Conservation (phyloP, 2,888 invertebrate species). For the Himalopsyche tibetana region DNA sequence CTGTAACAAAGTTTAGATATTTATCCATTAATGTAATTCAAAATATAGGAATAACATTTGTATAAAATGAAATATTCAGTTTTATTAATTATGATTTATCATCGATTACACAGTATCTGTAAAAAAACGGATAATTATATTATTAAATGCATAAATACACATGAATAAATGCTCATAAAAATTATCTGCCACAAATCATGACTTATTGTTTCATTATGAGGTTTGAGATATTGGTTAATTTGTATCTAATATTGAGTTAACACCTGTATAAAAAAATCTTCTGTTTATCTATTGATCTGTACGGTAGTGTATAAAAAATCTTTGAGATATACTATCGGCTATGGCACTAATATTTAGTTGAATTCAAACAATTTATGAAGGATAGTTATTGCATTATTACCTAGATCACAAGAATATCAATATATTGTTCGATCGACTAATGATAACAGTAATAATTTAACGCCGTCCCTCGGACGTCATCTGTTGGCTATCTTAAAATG, state of each 20-base stretch:
- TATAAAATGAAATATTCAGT: conserved; percentile 63
- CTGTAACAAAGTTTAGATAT: conserved; percentile 55
- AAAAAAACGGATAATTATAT: conserved; percentile 43
- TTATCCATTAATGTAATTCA: conserved; percentile 48
- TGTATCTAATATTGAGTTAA: conserved; percentile 57
- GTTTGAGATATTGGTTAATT: conserved; percentile 62
- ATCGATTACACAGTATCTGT: conserved; percentile 43
- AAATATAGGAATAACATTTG: conserved; percentile 55
- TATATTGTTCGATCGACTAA: not conserved
- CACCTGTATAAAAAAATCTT: conserved; percentile 66
- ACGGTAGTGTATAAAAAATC: conserved; percentile 65
- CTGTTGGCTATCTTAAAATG: not conserved
- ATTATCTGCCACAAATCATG: conserved; percentile 60
- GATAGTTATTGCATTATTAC: conserved; percentile 22
- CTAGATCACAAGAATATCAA: conserved; percentile 25
- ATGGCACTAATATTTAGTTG: conserved; percentile 64
- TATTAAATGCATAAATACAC: conserved; percentile 52
- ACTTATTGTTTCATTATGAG: conserved; percentile 66
- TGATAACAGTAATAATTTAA: not conserved
- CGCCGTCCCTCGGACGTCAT: not conserved
- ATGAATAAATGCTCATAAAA: conserved; percentile 61
- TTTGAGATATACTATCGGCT: conserved; percentile 60
- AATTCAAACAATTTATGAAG: conserved; percentile 48
- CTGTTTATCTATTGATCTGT: conserved; percentile 62
- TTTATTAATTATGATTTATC: conserved; percentile 48